phyloP scores from a whole-genome alignment of 2,113 vertebrate genomes.

The Pangasianodon hypophthalmus region DNA sequence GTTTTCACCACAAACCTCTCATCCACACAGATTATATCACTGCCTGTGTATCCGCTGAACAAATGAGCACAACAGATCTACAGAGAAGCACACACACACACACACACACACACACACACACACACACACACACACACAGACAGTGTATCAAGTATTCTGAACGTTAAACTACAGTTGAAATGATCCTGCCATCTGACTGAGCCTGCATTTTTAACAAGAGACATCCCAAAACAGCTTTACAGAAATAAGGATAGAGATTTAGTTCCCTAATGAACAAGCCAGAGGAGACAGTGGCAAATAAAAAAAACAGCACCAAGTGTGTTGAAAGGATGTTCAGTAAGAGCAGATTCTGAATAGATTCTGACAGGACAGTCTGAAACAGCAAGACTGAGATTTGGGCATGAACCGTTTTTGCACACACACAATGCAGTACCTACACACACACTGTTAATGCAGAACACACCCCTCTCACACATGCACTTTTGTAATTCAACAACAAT shows the following conservation, averaged over 20 bases:
- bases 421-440: too few species aligned
- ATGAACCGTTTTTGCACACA: background rate
- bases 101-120: conserved; percentile 14
- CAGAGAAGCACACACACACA: background rate
- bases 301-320: background rate
- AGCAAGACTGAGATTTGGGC: background rate
- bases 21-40: conserved; percentile 25
- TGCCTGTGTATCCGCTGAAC: background rate
- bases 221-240: background rate
- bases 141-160: background rate
- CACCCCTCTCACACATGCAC: background rate
- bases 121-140: background rate
- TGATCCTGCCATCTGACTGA: background rate
- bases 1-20: conserved; percentile 12
- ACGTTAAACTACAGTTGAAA: background rate
- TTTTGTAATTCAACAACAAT: background rate
- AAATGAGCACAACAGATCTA: conserved; percentile 11
- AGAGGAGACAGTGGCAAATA: fast-evolving
- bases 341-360: background rate
- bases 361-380: background rate
- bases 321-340: background rate
- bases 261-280: background rate
- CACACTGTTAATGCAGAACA: too few species aligned
- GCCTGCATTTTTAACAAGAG: background rate
- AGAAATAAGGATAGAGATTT: background rate